These are phyloP conservation scores for Drosophila eohydei DNA, from an alignment of 2,888 invertebrate genomes.

Conservation along the genomic window DNA sequence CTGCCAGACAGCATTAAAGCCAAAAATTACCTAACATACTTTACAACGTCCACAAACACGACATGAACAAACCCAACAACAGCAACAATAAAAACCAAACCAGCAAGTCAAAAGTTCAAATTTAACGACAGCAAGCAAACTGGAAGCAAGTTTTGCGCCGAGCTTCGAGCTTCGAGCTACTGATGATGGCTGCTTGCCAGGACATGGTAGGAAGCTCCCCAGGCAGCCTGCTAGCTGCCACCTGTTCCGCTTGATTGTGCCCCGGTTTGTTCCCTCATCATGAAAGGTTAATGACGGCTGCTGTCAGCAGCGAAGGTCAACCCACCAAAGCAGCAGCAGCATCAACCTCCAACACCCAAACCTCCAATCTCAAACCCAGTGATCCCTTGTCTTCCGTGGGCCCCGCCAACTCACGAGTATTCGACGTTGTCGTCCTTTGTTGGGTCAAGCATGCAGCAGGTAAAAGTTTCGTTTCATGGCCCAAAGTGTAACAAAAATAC, in stretches of 20 bases:
- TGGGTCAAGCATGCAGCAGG: slow-evolving; percentile 72
- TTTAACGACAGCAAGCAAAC: slow-evolving; percentile 30
- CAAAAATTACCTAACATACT: slow-evolving; percentile 39
- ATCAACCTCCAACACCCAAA: slow-evolving; percentile 9
- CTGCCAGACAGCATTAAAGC: slow-evolving; percentile 42
- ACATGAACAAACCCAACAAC: slow-evolving; percentile 27
- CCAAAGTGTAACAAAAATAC: slow-evolving; percentile 62
- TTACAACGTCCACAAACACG: slow-evolving; percentile 34
- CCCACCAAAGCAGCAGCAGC: slow-evolving; percentile 22
- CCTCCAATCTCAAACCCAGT: slow-evolving; percentile 16
- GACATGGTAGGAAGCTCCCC: slow-evolving; percentile 7
- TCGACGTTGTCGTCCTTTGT: slow-evolving; percentile 51
- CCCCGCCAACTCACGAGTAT: slow-evolving; percentile 5
- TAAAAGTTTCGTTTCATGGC: slow-evolving; percentile 72
- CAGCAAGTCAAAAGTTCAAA: slow-evolving; percentile 62
- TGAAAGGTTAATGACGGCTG: slow-evolving; percentile 81
- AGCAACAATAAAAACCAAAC: slow-evolving; percentile 28
- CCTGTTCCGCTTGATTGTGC: slow-evolving; percentile 78
- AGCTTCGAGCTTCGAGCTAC: slow-evolving; percentile 4
- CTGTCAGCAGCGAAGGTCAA: slow-evolving; percentile 79
- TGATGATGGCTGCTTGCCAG: slow-evolving; percentile 38
- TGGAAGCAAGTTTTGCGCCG: slow-evolving; percentile 21
- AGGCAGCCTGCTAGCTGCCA: slow-evolving; percentile 41
- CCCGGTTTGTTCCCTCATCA: slow-evolving; percentile 65
- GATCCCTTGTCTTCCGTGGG: slow-evolving; percentile 11